These are phyloP conservation scores for Phoxinus dragarum DNA, from an alignment of 2,797 vertebrate genomes.

Conservation along the genomic window DNA sequence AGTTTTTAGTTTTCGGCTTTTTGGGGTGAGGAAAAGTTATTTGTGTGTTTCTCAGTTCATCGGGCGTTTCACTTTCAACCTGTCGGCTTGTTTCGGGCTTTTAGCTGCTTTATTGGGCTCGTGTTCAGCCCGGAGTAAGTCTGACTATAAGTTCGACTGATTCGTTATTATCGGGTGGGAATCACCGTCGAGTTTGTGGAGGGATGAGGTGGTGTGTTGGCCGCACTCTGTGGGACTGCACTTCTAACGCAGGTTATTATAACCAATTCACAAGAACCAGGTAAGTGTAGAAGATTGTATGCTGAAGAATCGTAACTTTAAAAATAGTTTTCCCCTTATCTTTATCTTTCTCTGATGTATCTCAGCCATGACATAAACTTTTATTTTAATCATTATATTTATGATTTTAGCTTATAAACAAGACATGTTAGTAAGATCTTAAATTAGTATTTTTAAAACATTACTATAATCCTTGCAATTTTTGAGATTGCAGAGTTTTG, in stretches of 20 bases:
- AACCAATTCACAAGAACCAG: conserved; percentile 56
- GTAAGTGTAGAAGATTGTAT: conserved; percentile 44
- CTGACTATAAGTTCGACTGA: conserved; percentile 3
- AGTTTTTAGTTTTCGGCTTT: conserved; percentile 5
- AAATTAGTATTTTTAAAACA: not conserved
- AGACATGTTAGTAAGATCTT: not conserved
- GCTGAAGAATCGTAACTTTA: not conserved
- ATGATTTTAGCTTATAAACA: not conserved
- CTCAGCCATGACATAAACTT: not conserved
- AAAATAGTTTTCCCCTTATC: not conserved
- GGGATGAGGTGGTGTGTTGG: conserved; percentile 55
- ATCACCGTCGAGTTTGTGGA: conserved; percentile 24
- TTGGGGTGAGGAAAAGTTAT: not conserved
- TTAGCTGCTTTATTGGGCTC: not conserved
- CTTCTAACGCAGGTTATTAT: conserved; percentile 55
- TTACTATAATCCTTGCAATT: not conserved
- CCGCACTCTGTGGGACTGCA: conserved; percentile 48
- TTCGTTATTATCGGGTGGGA: conserved; percentile 17
- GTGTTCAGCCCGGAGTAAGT: not conserved
- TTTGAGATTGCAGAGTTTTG: not conserved
- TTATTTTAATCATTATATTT: not conserved
- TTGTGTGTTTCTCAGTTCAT: not conserved
- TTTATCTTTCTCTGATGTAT: not conserved
- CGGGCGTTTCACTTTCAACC: not conserved
- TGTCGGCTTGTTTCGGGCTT: not conserved